These are phyloP conservation scores for Andrena bicolor DNA, from an alignment of 2,888 invertebrate genomes.

Conservation along the genomic window DNA sequence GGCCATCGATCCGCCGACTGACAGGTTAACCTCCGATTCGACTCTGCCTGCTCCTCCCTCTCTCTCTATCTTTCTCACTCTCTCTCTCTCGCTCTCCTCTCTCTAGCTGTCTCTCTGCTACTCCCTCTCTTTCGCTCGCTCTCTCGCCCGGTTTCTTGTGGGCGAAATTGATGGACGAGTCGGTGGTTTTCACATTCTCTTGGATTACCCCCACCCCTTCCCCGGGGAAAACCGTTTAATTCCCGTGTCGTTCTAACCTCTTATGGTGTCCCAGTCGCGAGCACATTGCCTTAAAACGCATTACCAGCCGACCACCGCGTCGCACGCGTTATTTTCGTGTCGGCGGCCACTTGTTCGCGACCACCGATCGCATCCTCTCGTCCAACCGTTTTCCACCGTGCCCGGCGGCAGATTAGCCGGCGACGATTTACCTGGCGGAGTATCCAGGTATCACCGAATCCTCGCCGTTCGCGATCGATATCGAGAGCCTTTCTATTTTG, in stretches of 20 bases:
- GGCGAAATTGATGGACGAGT: not conserved
- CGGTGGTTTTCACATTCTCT: not conserved
- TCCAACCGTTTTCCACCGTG: not conserved
- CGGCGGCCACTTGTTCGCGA: slow-evolving; percentile 64
- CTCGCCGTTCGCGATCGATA: slow-evolving; percentile 30
- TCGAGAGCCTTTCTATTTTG: slow-evolving; percentile 24
- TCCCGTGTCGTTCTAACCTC: slow-evolving; percentile 23
- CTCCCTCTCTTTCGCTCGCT: not conserved
- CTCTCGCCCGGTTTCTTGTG: not conserved
- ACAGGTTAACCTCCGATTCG: slow-evolving; percentile 78
- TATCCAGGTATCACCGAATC: not conserved
- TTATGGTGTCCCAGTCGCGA: slow-evolving; percentile 19
- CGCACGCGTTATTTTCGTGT: slow-evolving; percentile 58
- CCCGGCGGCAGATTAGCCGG: not conserved
- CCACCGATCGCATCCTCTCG: slow-evolving; percentile 43
- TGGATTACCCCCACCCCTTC: not conserved
- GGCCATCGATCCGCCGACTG: slow-evolving; percentile 73
- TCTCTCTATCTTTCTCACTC: not conserved
- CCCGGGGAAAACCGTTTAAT: slow-evolving; percentile 14
- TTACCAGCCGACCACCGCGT: slow-evolving; percentile 26
- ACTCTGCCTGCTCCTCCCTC: slow-evolving; percentile 4
- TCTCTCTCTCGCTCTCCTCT: not conserved
- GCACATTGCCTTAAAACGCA: slow-evolving; percentile 46
- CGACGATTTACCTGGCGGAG: slow-evolving; percentile 14
- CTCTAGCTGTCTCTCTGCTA: not conserved